Evolutionary conservation across 2,888 invertebrate genomes (phyloP).

Genomic region (Electrophaes corylata): DNA sequence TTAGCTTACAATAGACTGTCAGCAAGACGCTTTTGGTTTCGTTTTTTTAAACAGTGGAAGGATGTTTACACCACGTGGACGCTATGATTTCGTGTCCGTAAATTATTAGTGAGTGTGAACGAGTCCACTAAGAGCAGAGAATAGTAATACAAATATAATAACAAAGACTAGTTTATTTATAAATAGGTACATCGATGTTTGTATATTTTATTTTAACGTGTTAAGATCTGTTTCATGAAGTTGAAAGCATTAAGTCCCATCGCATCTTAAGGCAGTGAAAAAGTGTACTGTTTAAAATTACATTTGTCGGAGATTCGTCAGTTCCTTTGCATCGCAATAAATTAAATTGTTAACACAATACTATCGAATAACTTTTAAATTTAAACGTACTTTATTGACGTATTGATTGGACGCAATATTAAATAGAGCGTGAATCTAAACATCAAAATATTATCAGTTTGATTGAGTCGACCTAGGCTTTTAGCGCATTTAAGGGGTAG

Average conservation of each 20-base stretch:
- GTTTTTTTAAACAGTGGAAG: constrained; percentile 69
- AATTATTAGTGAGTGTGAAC: constrained; percentile 80
- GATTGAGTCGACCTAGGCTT: no score
- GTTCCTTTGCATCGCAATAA: no score
- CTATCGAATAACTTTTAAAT: no score
- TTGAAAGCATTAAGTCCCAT: constrained; percentile 16
- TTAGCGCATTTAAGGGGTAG: no score
- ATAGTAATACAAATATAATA: constrained; percentile 78
- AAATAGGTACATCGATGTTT: constrained; percentile 58
- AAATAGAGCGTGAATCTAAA: no score
- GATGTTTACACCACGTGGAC: constrained; percentile 80
- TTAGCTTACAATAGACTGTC: constrained; percentile 77
- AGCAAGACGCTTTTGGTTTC: constrained; percentile 72
- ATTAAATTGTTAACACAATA: no score
- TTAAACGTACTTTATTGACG: no score
- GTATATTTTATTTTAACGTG: constrained; percentile 60
- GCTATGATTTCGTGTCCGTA: constrained; percentile 81
- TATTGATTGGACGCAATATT: no score
- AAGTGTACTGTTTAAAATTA: no score
- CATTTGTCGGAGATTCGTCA: no score
- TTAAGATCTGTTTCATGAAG: constrained; percentile 45
- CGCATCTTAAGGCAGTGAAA: neutral
- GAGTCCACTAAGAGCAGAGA: constrained; percentile 74
- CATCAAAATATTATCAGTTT: no score
- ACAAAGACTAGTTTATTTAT: constrained; percentile 75